These are phyloP conservation scores for Megaceryle maxima DNA, from an alignment of 2,113 vertebrate genomes.

Conservation along the genomic window DNA sequence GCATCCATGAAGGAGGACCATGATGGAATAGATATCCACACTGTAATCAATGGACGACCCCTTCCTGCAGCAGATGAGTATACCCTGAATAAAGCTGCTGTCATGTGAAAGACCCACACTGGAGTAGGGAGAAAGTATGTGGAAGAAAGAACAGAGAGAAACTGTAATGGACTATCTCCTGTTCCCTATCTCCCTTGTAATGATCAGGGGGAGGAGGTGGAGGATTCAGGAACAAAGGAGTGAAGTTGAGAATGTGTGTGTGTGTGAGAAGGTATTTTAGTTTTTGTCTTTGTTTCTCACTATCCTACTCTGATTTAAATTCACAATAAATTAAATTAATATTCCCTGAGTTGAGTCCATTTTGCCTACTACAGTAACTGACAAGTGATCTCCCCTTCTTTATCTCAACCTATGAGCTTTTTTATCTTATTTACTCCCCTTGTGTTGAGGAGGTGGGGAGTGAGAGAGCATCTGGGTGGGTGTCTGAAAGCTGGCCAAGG, in stretches of 20 bases:
- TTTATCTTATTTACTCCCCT: neutral
- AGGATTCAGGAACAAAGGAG: neutral
- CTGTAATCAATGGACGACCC: accelerated
- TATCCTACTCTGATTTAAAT: neutral
- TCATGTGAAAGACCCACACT: neutral
- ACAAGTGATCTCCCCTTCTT: neutral
- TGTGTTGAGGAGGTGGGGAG: neutral
- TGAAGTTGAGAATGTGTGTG: neutral
- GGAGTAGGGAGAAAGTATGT: neutral
- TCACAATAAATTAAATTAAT: neutral
- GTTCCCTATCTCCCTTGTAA: accelerated
- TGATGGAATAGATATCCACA: neutral
- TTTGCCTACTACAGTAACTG: neutral
- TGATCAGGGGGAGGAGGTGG: accelerated
- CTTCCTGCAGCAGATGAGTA: neutral
- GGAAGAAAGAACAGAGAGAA: neutral
- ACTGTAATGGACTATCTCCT: accelerated
- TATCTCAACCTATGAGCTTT: neutral
- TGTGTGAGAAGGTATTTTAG: neutral
- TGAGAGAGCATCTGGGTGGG: neutral
- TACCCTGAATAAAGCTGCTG: neutral
- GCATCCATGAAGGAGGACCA: neutral
- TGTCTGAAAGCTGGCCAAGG: neutral
- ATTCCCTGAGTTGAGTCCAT: neutral
- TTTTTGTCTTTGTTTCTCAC: neutral